These are phyloP conservation scores for Microcebus griseorufus DNA, from an alignment of 2,113 vertebrate species.

Conservation along the genomic window DNA sequence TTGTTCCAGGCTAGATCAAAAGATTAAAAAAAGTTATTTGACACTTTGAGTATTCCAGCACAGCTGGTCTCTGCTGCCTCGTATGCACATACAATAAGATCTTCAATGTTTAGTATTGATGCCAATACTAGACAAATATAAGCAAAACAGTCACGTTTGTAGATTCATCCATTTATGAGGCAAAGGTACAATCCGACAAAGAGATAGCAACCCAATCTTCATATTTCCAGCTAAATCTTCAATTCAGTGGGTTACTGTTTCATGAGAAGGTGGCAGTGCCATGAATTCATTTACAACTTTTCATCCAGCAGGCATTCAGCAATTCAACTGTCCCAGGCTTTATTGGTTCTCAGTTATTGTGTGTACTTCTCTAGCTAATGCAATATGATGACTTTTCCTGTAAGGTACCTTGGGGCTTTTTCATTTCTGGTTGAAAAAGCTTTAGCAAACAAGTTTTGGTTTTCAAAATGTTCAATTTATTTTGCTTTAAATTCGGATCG, in stretches of 20 bases:
- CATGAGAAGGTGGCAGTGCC: not conserved
- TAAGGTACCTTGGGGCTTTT: not conserved
- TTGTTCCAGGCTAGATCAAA: not conserved
- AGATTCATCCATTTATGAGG: not conserved
- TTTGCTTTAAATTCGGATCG: conserved; percentile 25
- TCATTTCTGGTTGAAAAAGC: not conserved
- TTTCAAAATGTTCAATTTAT: not conserved
- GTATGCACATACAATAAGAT: not conserved
- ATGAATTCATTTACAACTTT: not conserved
- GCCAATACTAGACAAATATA: not conserved
- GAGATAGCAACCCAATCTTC: not conserved
- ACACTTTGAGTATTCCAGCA: not conserved
- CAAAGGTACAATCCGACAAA: not conserved
- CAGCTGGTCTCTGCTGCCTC: not conserved
- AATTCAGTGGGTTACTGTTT: not conserved
- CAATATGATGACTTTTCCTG: not conserved
- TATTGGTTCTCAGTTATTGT: not conserved
- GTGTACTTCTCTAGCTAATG: not conserved
- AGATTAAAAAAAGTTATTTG: not conserved
- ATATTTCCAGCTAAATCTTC: not conserved
- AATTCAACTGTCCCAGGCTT: not conserved
- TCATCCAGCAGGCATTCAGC: not conserved
- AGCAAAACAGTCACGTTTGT: not conserved
- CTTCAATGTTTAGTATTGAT: not conserved
- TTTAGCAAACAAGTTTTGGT: not conserved